Evolutionary conservation across 2,113 vertebrate species (phyloP).

Genomic region (Neodon shergylaensis): DNA sequence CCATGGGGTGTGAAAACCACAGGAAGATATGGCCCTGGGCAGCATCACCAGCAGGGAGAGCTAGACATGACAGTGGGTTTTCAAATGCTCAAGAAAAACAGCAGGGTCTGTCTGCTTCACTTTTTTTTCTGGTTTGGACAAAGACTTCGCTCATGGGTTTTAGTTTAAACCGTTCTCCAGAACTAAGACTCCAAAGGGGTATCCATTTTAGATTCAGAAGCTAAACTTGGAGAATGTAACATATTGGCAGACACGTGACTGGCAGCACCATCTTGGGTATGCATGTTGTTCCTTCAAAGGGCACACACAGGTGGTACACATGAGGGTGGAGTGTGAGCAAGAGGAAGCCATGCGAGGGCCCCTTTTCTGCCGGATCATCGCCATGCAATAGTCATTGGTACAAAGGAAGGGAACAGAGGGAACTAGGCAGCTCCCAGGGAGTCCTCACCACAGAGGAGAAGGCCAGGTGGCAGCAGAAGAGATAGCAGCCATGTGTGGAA

Average conservation of each 20-base stretch:
- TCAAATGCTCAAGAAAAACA: not conserved
- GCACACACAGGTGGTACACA: rapidly evolving
- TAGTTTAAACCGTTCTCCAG: not conserved
- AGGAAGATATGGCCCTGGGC: not conserved
- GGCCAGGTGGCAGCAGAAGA: not conserved
- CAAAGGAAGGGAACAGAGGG: not conserved
- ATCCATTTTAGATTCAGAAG: not conserved
- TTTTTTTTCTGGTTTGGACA: not conserved
- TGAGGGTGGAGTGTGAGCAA: rapidly evolving
- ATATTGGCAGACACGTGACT: no score
- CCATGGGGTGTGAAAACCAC: not conserved
- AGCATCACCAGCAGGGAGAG: not conserved
- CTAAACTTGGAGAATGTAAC: not conserved
- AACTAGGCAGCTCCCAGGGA: not conserved
- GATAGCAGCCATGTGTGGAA: no score
- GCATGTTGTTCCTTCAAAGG: not conserved
- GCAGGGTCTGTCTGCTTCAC: not conserved
- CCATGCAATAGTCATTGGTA: not conserved
- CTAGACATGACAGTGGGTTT: no score
- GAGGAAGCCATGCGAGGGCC: rapidly evolving
- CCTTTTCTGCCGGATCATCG: not conserved
- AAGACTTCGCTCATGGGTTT: not conserved
- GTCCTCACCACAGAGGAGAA: not conserved
- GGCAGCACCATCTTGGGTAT: no score
- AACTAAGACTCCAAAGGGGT: not conserved